Evolutionary conservation across 2,797 vertebrate species (phyloP).

Genomic region (Halcyon chelicuti): DNA sequence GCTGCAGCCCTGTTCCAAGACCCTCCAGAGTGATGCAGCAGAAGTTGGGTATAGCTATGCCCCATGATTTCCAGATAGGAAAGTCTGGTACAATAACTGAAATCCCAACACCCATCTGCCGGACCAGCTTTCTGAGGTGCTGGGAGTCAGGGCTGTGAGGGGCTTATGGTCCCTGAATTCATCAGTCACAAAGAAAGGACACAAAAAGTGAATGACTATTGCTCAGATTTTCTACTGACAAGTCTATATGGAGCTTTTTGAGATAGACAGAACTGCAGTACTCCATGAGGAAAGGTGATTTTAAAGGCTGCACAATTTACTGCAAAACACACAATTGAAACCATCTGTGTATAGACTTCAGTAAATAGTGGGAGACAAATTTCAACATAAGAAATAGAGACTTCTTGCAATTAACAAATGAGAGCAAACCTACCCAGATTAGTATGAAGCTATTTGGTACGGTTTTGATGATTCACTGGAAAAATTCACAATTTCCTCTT

Average conservation of each 20-base stretch:
- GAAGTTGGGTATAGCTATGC: not conserved
- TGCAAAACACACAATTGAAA: not conserved
- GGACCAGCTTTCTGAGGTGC: not conserved
- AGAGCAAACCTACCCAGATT: not conserved
- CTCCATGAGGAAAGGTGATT: not conserved
- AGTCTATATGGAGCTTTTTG: not conserved
- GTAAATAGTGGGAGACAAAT: not conserved
- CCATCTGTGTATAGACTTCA: not conserved
- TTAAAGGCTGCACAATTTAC: not conserved
- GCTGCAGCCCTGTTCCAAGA: not conserved
- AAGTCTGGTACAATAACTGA: fast-evolving
- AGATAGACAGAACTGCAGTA: not conserved
- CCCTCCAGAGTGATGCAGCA: not conserved
- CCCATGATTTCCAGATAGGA: not conserved
- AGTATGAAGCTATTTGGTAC: not conserved
- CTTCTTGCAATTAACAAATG: not conserved
- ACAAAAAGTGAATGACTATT: not conserved
- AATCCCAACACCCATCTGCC: not conserved
- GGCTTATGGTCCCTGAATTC: not conserved
- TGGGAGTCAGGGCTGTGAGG: not conserved
- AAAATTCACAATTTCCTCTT: not conserved
- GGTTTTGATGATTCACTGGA: not conserved
- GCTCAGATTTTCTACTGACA: not conserved
- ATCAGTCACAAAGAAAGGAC: not conserved
- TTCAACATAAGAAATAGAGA: not conserved